Evolutionary conservation across 1,140 invertebrate species (phyloP), one percentile per base, ranked within the genome.

Genomic region (Zaprionus camerounensis): DNA sequence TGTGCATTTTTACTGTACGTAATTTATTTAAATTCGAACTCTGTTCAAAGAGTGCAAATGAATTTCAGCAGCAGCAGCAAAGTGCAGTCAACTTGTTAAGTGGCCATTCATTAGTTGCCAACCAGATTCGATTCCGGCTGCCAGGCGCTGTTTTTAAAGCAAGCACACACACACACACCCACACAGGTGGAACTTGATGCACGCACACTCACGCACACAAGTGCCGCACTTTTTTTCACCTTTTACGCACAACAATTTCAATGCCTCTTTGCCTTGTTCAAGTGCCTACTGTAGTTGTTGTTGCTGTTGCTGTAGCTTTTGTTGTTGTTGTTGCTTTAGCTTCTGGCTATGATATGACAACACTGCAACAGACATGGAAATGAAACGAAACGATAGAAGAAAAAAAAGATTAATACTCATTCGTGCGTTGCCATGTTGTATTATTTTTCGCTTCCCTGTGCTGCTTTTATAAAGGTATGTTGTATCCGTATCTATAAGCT

Each of bases 361-460:
- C 77, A 76, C 66, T 77, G 83, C 58, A 73, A 13, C 31, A 81
- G 49, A 68, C 58, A 81, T 65, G 49, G 1, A 61, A 22, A 24
- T 38, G 28, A 17, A 41, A 41, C 38, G 2, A 15, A 46, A 36
- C 15, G 73, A 79, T 22, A 61, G 57, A 11, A 46, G 28, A 61
- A 6, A 44, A 41, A 49, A 72, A 11, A 38, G 24, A 70, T 55
- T 56, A 34, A 11, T 74, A 78, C 51, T 59, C 81, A 74, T 56
- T 81, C 84, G 78, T 84, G 84, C 85, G 85, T 87, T 87, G 26
- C 71, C 58, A 67, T 74, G 80, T 61, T 86, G 34, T 63, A 55
- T 67, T 74, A 58, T 65, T 55, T 64, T 69, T 38, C 57, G 38
- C 44, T 44, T 56, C 34, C 67, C 44, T 49, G 5, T 44, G 13